phyloP scores from a whole-genome alignment of 2,888 invertebrate species.

The Incurvaria masculella region DNA sequence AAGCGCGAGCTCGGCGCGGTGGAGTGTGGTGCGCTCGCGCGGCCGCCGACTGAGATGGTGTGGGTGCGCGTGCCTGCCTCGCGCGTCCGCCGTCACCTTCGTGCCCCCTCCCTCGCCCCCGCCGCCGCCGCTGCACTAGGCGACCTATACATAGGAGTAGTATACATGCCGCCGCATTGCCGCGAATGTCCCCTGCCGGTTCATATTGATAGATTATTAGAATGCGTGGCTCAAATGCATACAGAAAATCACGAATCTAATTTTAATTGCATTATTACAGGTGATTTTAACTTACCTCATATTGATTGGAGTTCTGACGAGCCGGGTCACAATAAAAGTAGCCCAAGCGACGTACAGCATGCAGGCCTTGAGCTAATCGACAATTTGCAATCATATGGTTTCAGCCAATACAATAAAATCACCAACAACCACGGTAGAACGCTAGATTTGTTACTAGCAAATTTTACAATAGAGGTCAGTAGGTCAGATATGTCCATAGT shows the following conservation, averaged over 20 bases:
- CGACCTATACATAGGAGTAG: background rate
- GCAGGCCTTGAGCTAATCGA: background rate
- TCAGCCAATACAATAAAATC: background rate
- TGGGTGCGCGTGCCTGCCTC: too few relatives aligned
- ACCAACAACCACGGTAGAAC: background rate
- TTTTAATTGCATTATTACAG: background rate
- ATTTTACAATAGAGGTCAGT: background rate
- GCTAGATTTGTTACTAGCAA: background rate
- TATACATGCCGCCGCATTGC: background rate
- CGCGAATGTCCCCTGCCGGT: background rate
- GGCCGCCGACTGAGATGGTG: too few relatives aligned
- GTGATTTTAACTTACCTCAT: background rate
- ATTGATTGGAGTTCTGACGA: background rate
- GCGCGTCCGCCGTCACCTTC: too few relatives aligned
- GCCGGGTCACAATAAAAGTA: background rate
- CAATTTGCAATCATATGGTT: background rate
- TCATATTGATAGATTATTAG: background rate
- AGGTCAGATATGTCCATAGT: background rate
- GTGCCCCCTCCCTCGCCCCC: too few relatives aligned
- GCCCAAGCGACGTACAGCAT: background rate
- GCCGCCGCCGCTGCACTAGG: background rate
- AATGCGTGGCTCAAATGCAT: background rate
- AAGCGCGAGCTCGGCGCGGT: background rate
- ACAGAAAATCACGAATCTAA: background rate
- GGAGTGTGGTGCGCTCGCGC: too few relatives aligned